Evolutionary conservation across 2,113 vertebrate species (phyloP).

Genomic region (Menura novaehollandiae): DNA sequence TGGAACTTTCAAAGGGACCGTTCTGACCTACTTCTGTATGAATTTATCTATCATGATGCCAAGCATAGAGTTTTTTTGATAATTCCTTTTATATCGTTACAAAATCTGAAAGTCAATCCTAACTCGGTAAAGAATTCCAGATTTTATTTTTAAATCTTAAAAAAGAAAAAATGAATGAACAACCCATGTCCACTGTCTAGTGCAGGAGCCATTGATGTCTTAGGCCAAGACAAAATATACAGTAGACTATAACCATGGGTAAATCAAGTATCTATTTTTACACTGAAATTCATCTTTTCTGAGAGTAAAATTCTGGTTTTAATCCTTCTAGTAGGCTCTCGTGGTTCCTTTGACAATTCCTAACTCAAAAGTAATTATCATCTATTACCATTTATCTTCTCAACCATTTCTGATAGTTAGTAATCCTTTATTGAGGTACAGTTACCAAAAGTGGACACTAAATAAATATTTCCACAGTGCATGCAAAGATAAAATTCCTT

Average conservation of each 20-base stretch:
- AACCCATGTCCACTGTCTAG: not conserved
- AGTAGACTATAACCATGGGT: not conserved
- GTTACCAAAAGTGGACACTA: not conserved
- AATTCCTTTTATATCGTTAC: not conserved
- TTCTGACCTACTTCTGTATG: not conserved
- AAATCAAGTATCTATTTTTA: not conserved
- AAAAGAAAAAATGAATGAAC: not conserved
- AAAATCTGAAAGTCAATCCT: not conserved
- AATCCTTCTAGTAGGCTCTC: not conserved
- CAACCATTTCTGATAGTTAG: not conserved
- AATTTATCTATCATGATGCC: not conserved
- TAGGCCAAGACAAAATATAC: not conserved
- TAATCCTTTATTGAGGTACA: not conserved
- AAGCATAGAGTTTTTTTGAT: not conserved
- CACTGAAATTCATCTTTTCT: not conserved
- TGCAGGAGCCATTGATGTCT: not conserved
- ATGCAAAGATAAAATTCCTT: not conserved
- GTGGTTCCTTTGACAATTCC: not conserved
- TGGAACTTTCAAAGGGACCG: not conserved
- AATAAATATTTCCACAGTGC: not conserved
- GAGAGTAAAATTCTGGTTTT: not conserved
- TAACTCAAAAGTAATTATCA: not conserved
- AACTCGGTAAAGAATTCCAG: not conserved
- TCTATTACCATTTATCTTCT: not conserved
- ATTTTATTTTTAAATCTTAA: not conserved